phyloP scores from a whole-genome alignment of 37 sponge, comb jelly and placozoan genomes.

The Petrosia ficiformis region DNA sequence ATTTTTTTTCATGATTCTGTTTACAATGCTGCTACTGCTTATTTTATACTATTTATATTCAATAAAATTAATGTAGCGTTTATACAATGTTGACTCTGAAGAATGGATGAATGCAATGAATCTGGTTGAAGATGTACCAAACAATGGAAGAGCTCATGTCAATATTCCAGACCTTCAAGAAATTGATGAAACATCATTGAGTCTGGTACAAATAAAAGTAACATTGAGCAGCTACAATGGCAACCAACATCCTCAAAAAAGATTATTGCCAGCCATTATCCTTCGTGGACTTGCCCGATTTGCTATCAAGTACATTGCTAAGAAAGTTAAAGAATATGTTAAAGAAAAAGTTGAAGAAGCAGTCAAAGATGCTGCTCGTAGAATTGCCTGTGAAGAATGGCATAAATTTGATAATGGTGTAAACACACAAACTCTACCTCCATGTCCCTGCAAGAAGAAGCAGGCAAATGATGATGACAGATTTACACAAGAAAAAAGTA shows the following conservation, averaged over 20 bases:
- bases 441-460: neutral
- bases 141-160: neutral
- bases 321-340: neutral
- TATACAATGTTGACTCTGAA: neutral
- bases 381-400: neutral
- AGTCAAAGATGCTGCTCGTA: neutral
- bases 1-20: too few relatives aligned
- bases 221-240: neutral
- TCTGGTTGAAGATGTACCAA: neutral
- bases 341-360: neutral
- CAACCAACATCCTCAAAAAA: neutral
- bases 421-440: neutral
- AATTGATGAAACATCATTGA: neutral
- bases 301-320: neutral
- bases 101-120: neutral
- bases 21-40: neutral
- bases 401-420: neutral
- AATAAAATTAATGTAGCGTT: neutral
- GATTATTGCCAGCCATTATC: neutral
- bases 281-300: neutral
- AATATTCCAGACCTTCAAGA: neutral
- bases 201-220: neutral
- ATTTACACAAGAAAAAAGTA: neutral
- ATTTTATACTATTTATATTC: neutral
- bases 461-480: neutral